Evolutionary conservation across 1,140 invertebrate genomes (phyloP), one percentile per base, ranked within the genome.

Genomic region (Lucilia cuprina): DNA sequence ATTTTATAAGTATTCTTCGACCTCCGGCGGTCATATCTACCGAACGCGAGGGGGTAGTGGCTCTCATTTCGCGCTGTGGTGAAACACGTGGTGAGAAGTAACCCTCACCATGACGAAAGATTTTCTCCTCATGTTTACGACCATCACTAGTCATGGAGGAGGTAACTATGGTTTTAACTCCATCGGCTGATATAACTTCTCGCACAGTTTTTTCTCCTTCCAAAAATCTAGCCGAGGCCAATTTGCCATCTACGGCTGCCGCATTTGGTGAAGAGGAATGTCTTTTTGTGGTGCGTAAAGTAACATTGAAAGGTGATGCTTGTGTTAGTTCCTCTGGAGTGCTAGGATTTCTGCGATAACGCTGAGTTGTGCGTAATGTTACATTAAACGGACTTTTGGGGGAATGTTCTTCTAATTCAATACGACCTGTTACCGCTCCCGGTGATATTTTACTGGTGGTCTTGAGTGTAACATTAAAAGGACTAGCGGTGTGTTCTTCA

Each of bases 271-370:
- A 9, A 17, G 82, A 50, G 0, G n/a, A 86, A 13, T 85, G 85
- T 14, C 89, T 85, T 13, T 87, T 90, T 10, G 83, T 85, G 47
- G 88, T 89, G 47, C 89, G 86, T 19, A 90, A 75, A 4, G 89
- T 89, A 9, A 90, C 89, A 85, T 90, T 90, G 86, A 65, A 93
- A 75, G 84, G 93, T 92, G 86, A 94, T 94, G 84, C 92, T 92
- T 82, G 95, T 94, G 85, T 94, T 94, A 88, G 94, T 95, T 25
- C 95, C 19, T 49, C 47, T 21, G 47, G n/a, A 2, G 41, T 19
- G 19, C 47, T 8, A 4, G 77, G 77, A 80, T 80, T n/a, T 19
- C 77, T 47, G 10, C 41, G 77, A 25, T 80, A 80, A 94, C 89
- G 95, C 94, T 88, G 95, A 94, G 85, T 84, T 12, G 85, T 83